Evolutionary conservation across 2,888 invertebrate genomes (phyloP).

Genomic region (Acanthosoma haemorrhoidale): DNA sequence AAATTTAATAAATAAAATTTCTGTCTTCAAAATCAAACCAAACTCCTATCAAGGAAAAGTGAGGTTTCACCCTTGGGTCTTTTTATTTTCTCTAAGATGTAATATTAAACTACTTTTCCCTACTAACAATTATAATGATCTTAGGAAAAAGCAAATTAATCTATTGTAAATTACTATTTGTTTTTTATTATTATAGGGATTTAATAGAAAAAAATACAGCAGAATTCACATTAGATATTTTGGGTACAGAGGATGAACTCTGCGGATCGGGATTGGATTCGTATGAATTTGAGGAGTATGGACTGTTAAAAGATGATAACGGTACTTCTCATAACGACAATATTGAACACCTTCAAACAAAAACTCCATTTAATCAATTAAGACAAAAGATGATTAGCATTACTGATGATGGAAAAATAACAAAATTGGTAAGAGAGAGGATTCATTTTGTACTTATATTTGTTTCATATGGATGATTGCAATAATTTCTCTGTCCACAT

Average conservation of each 20-base stretch:
- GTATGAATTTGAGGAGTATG: not conserved
- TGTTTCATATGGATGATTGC: not conserved
- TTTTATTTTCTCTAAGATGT: no score
- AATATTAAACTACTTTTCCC: no score
- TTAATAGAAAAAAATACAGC: not conserved
- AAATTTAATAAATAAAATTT: no score
- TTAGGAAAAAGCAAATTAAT: not conserved
- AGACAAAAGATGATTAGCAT: constrained; percentile 2
- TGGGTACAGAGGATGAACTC: not conserved
- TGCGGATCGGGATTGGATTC: not conserved
- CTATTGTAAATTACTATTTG: not conserved
- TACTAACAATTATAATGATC: not conserved
- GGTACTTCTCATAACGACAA: not conserved
- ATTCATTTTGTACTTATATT: not conserved
- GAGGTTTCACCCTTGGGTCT: no score
- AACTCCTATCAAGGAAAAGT: no score
- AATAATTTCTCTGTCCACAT: no score
- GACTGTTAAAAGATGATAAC: not conserved
- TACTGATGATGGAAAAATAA: constrained; percentile 7
- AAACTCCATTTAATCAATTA: constrained; percentile 4
- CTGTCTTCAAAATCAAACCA: no score
- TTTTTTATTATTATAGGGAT: not conserved
- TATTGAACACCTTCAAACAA: not conserved
- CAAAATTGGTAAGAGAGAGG: constrained; percentile 20
- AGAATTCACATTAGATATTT: constrained; percentile 16